Evolutionary conservation across 2,797 vertebrate genomes (phyloP).

Genomic region (Falco cherrug): DNA sequence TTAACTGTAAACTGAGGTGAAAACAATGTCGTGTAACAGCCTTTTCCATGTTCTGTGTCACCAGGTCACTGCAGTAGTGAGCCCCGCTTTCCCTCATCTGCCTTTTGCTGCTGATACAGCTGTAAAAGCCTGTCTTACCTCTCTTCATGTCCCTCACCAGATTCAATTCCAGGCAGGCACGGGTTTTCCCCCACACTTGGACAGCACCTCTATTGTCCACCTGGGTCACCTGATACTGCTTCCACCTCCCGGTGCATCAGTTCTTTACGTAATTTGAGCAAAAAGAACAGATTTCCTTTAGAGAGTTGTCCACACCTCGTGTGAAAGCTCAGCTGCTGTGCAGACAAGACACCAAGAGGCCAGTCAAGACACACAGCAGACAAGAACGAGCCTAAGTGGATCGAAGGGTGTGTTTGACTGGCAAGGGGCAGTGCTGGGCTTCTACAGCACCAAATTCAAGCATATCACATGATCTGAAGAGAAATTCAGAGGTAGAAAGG

Average conservation of each 20-base stretch:
- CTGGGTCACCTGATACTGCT: neutral
- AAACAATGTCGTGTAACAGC: neutral
- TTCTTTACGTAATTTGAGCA: neutral
- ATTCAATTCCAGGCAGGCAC: neutral
- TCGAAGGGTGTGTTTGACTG: neutral
- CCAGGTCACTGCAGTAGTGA: neutral
- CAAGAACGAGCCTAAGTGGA: neutral
- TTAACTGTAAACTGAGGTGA: neutral
- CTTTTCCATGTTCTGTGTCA: neutral
- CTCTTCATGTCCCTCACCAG: neutral
- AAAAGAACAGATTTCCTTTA: neutral
- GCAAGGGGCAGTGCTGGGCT: neutral
- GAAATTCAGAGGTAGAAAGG: neutral
- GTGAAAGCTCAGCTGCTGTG: neutral
- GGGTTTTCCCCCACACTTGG: neutral
- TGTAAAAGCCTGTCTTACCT: neutral
- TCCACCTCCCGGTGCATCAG: neutral
- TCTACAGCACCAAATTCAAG: neutral
- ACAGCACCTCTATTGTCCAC: accelerated
- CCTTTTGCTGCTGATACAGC: neutral
- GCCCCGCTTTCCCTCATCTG: neutral
- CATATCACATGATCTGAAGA: neutral
- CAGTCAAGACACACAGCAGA: neutral
- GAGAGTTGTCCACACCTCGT: neutral
- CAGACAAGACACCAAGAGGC: neutral